Evolutionary conservation across 2,888 invertebrate species (phyloP).

Genomic region (Nemurella pictetii): DNA sequence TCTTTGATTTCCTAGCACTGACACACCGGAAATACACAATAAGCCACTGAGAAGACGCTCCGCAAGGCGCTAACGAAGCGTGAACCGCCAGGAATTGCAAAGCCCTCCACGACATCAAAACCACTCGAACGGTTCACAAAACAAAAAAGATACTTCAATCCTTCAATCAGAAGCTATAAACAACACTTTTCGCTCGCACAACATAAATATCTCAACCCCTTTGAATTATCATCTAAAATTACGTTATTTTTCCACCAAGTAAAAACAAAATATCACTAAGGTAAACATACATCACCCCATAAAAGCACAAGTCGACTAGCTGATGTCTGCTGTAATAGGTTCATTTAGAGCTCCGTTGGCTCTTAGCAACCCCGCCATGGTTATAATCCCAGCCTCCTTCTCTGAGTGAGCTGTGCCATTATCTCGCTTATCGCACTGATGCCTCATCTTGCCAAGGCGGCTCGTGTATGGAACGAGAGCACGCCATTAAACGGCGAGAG

Average conservation of each 20-base stretch:
- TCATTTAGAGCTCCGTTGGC: background rate
- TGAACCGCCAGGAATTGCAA: background rate
- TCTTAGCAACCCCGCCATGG: background rate
- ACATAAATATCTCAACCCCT: too few species aligned
- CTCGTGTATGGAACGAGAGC: background rate
- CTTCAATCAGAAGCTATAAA: background rate
- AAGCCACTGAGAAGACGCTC: background rate
- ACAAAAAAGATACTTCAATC: background rate
- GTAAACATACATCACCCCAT: background rate
- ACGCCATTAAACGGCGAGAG: too few species aligned
- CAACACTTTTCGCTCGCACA: background rate
- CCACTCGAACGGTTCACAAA: too few species aligned
- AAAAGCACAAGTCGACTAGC: background rate
- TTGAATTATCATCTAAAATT: background rate
- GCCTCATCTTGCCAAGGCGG: background rate
- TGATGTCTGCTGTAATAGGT: background rate
- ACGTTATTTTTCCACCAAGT: background rate
- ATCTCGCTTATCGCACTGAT: background rate
- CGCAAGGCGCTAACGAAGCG: background rate
- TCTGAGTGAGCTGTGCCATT: background rate
- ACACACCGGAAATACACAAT: background rate
- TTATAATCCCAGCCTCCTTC: background rate
- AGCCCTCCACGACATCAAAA: background rate
- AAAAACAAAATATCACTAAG: background rate
- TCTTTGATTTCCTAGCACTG: background rate